Conservation (phyloP, 2,113 vertebrate species). For the Gulo gulo region DNA sequence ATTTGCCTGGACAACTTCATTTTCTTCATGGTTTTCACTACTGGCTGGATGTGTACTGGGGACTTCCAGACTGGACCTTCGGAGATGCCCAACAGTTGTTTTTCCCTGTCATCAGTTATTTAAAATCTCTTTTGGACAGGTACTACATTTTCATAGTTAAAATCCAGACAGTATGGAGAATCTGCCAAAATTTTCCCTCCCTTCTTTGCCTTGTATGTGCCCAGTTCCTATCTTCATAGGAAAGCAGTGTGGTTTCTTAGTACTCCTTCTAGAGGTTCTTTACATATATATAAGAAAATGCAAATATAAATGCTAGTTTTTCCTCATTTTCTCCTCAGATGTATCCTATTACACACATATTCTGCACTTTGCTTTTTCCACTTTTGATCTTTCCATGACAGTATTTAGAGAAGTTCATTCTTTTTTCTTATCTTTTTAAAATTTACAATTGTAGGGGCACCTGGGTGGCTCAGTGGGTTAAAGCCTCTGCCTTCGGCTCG, state of each 20-base stretch:
- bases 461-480: too few species aligned
- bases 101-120: background rate
- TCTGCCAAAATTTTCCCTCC: background rate
- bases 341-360: background rate
- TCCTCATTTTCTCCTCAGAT: background rate
- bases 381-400: background rate
- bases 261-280: background rate
- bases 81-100: background rate
- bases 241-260: background rate
- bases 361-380: background rate
- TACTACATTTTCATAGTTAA: background rate
- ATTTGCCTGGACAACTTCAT: background rate
- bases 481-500: too few species aligned
- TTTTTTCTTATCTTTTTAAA: background rate
- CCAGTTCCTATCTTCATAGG: background rate
- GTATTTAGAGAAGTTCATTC: background rate
- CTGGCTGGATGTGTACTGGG: background rate
- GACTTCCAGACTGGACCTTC: background rate
- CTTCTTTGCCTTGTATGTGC: background rate
- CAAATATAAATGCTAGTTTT: background rate
- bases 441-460: background rate
- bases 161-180: background rate
- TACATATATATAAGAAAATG: background rate
- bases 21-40: background rate
- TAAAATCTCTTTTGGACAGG: background rate